Evolutionary conservation across 2,113 vertebrate genomes (phyloP), one percentile per base, ranked within the genome.

Genomic region (Platichthys flesus): DNA sequence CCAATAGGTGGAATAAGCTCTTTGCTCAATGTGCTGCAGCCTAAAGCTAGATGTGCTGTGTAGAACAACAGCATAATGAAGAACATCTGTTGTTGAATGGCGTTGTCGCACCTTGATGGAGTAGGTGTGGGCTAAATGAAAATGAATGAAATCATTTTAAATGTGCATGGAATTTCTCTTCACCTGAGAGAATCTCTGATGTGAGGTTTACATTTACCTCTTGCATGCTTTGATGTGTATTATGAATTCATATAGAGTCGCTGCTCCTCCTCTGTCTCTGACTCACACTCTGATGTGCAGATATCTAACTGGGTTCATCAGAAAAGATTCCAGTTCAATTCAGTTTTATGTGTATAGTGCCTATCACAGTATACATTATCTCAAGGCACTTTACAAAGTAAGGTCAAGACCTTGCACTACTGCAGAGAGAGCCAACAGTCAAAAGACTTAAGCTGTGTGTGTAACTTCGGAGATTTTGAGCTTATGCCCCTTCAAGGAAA

Each of bases 41-140:
- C 82, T 76, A 47, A 67, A 89, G 88, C 88, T 59, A 80, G 82
- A 78, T 86, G 74, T 85, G 73, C 79, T 78, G 72, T 63, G 77
- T 67, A 83, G 85, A 89, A 89, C 85, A 80, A 60, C 69, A 75
- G 64, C 45, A 67, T 79, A 90, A 85, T 90, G 77, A 86, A 78
- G 52, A 91, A 84, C 86, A 87, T 89, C 88, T 92, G 90, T 65
- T 85, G 75, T 24, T 69, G 57, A 54, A 75, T 55, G 71, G 61
- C 68, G 68, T 52, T 51, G 28, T 67, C 51, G 42, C 76, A 68
- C 74, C 80, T 73, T 71, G 45, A 85, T 59, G 60, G 52, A 84
- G 71, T 24, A 56, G 37, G 23, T 80, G 52, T 9, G 66, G 54
- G 13, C 52, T 49, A 63, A 54, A 81, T 76, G n/a, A 68, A 71